Evolutionary conservation across 2,113 vertebrate species (phyloP), one percentile per base, ranked within the genome.

Genomic region (Syrrhaptes paradoxus): DNA sequence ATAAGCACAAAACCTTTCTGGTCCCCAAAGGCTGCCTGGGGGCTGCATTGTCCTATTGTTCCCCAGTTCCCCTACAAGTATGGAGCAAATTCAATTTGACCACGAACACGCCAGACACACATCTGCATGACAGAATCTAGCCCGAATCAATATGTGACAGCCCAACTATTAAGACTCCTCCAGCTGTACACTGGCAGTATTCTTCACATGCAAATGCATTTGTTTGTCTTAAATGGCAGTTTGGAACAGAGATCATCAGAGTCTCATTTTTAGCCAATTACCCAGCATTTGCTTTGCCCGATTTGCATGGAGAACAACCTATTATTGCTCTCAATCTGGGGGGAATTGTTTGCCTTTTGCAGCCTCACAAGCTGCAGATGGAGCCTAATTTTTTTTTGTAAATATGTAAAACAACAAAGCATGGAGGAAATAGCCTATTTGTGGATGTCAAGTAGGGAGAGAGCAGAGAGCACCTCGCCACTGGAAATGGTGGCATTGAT

Each of bases 241-340:
- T 95, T 95, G 80, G 92, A 97, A 92, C 61, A 75, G 83, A 85
- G 66, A 90, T 76, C 83, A 82, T 72, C 8, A 29, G 59, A 91
- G 71, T 48, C 80, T 95, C 80, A 22, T 87, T 94, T 95, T 95
- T 92, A 93, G 83, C 90, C 86, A 96, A 95, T 96, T 95, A 91
- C 41, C 72, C 90, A 92, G 41, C 70, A 89, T 85, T 96, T 95
- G 73, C 79, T 96, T 89, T 94, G 65, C 85, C 73, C 88, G 90
- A 87, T 96, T 96, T 95, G 80, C 88, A 95, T 68, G 80, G 58
- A 93, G 90, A 94, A 79, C 62, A 93, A 87, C 80, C 86, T 54
- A 93, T 96, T 96, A 96, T 84, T 86, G 79, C 77, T 90, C 52
- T 92, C 83, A 93, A 8, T 96, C 95, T 90, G 77, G 22, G 80